Conservation (phyloP, 1,140 invertebrate genomes). For the Drosophila saltans region DNA sequence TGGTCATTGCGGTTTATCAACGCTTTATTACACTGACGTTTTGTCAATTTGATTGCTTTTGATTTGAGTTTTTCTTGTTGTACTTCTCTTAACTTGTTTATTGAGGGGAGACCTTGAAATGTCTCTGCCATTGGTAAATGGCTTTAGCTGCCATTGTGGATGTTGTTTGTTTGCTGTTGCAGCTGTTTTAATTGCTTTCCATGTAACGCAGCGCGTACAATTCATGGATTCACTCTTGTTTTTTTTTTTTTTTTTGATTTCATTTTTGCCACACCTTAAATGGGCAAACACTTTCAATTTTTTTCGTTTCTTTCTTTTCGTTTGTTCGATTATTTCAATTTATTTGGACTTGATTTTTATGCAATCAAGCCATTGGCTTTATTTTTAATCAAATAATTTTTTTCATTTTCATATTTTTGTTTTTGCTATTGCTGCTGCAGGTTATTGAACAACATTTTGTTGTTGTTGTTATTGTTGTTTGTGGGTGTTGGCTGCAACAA, state of each 20-base stretch:
- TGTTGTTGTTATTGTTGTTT: neutral
- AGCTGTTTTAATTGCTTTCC: constrained; percentile 18
- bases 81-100: constrained; percentile 38
- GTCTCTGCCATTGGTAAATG: constrained; percentile 38
- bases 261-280: constrained; percentile 12
- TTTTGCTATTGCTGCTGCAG: neutral
- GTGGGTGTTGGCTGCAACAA: constrained; percentile 7
- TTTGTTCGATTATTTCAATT: constrained; percentile 13
- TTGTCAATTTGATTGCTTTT: constrained; percentile 82
- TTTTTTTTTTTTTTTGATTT: neutral
- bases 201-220: constrained; percentile 8
- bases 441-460: constrained; percentile 12
- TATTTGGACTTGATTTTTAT: constrained; percentile 18
- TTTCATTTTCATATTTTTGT: neutral
- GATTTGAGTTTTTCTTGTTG: constrained; percentile 54
- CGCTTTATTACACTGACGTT: constrained; percentile 81
- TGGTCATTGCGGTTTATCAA: constrained; percentile 72
- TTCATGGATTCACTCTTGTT: constrained; percentile 18
- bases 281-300: constrained; percentile 23
- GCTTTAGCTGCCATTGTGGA: constrained; percentile 3
- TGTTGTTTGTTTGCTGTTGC: neutral
- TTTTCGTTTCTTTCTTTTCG: constrained; percentile 5
- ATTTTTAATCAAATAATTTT: constrained; percentile 21
- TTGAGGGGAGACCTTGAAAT: constrained; percentile 67
- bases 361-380: constrained; percentile 20